Conservation (phyloP, 2,113 vertebrate genomes). For the Mormoops blainvillei region DNA sequence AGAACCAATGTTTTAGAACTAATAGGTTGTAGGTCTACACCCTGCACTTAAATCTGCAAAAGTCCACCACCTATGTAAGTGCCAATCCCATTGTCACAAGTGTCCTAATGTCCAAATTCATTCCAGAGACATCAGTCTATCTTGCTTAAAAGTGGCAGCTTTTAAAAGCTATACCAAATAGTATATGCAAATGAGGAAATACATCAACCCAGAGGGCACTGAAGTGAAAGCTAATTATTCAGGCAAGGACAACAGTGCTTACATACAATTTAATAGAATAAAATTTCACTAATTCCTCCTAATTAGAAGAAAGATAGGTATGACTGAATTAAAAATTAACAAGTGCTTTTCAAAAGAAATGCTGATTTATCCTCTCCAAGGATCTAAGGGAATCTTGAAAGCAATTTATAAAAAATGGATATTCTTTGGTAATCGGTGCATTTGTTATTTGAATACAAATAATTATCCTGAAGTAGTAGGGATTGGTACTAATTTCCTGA, state of each 20-base stretch:
- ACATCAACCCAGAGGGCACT: neutral
- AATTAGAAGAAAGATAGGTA: neutral
- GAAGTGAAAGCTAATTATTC: neutral
- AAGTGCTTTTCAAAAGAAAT: conserved; percentile 29
- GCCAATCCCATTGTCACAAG: neutral
- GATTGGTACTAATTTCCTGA: conserved; percentile 7
- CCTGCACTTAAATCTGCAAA: neutral
- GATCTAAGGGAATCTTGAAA: neutral
- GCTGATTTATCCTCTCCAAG: conserved; percentile 15
- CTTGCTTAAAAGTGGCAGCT: neutral
- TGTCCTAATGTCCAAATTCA: neutral
- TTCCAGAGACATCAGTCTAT: neutral
- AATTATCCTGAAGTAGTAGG: neutral
- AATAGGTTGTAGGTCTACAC: neutral
- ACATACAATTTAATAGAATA: conserved; percentile 1
- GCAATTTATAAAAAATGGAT: neutral
- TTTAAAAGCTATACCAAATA: conserved; percentile 1
- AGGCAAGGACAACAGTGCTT: neutral
- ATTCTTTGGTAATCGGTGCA: conserved; percentile 25
- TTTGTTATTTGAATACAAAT: conserved; percentile 44
- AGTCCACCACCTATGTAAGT: neutral
- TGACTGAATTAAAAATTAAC: conserved; percentile 1
- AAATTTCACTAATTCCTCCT: neutral
- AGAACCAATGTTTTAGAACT: neutral
- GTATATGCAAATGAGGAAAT: neutral